Conservation (phyloP, 2,113 vertebrate species). For the Hippocampus mohnikei region DNA sequence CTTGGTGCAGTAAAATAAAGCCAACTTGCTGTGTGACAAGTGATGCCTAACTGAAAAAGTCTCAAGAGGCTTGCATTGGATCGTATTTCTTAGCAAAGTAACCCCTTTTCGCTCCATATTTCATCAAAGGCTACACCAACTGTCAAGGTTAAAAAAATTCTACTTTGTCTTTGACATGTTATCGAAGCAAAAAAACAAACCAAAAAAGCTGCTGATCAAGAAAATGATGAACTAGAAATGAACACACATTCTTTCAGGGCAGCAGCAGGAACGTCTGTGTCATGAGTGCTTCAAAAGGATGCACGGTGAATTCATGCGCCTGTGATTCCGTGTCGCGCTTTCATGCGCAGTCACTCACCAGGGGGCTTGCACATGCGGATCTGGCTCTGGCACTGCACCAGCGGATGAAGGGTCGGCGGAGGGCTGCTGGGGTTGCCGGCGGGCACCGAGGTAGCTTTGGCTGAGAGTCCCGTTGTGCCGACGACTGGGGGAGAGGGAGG, state of each 20-base stretch:
- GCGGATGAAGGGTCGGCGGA: slow-evolving; percentile 71
- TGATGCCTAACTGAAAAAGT: slow-evolving; percentile 64
- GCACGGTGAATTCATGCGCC: slow-evolving; percentile 25
- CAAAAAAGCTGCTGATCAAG: slow-evolving; percentile 5
- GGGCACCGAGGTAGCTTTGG: slow-evolving; percentile 88
- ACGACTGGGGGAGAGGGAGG: slow-evolving; percentile 72
- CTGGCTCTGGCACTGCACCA: slow-evolving; percentile 89
- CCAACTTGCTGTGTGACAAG: slow-evolving; percentile 37
- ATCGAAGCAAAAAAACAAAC: slow-evolving; percentile 1
- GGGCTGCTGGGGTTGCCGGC: slow-evolving; percentile 66
- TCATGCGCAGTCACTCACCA: slow-evolving; percentile 73
- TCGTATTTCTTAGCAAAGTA: slow-evolving; percentile 40
- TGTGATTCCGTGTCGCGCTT: slow-evolving; percentile 24
- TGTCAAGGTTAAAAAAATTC: slow-evolving; percentile 33
- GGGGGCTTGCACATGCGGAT: slow-evolving; percentile 88
- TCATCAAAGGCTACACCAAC: not conserved
- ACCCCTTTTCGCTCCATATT: not conserved
- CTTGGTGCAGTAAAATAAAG: slow-evolving; percentile 50
- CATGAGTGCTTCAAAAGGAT: slow-evolving; percentile 15
- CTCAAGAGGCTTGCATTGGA: slow-evolving; percentile 40
- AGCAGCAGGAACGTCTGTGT: slow-evolving; percentile 45
- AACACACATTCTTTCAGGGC: slow-evolving; percentile 14
- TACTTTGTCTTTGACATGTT: slow-evolving; percentile 27
- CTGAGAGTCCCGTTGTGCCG: slow-evolving; percentile 68
- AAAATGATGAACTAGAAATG: not conserved